phyloP scores from a whole-genome alignment of 2,113 vertebrate genomes.

The Puntigrus tetrazona region DNA sequence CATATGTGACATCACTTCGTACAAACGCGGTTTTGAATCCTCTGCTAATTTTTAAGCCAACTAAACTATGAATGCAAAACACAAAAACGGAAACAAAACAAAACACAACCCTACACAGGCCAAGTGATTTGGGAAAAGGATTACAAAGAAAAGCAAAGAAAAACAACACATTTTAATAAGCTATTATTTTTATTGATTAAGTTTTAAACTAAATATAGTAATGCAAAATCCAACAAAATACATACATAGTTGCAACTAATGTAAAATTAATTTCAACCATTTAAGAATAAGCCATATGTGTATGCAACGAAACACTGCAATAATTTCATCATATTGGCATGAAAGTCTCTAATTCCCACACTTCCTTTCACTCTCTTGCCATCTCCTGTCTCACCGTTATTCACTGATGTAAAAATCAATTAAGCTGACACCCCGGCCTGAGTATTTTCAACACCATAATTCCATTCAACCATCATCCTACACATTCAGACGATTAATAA shows the following conservation, averaged over 20 bases:
- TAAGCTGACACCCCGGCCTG: slow-evolving; percentile 25
- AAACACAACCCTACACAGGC: not conserved
- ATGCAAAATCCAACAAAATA: too few relatives aligned
- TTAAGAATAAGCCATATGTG: not conserved
- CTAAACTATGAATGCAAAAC: not conserved
- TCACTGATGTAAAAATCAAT: slow-evolving; percentile 49
- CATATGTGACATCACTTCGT: not conserved
- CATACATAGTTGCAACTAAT: not conserved
- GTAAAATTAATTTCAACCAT: not conserved
- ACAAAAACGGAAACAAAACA: not conserved
- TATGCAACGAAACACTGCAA: not conserved
- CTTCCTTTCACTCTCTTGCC: not conserved
- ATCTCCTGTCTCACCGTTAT: slow-evolving; percentile 32
- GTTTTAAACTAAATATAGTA: not conserved
- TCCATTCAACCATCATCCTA: slow-evolving; percentile 38
- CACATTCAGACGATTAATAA: slow-evolving; percentile 35
- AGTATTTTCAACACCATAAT: slow-evolving; percentile 17
- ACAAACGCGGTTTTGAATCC: too few relatives aligned
- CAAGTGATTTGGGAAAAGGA: too few relatives aligned
- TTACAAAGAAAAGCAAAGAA: too few relatives aligned
- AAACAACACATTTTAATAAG: too few relatives aligned
- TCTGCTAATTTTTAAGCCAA: not conserved
- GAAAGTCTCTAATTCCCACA: slow-evolving; percentile 1
- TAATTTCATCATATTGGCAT: slow-evolving; percentile 22
- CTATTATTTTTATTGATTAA: too few relatives aligned